These are phyloP conservation scores for Aspiorhynchus laticeps DNA, from an alignment of 2,113 vertebrate genomes.

Conservation along the genomic window DNA sequence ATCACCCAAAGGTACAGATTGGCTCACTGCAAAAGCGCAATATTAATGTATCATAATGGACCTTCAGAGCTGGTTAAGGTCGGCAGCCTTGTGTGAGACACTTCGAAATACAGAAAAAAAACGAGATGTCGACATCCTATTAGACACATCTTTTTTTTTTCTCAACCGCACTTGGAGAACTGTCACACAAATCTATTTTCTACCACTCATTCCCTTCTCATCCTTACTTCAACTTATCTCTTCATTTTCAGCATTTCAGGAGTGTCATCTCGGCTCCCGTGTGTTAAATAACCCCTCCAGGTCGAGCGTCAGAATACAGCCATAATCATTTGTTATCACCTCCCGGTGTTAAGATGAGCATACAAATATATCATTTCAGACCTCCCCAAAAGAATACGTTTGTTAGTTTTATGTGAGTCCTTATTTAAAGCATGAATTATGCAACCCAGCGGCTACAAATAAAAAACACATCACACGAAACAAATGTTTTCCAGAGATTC, in stretches of 20 bases:
- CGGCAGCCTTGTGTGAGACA: neutral
- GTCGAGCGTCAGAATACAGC: neutral
- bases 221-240: constrained; percentile 16
- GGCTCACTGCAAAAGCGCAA: neutral
- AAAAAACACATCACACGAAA: constrained; percentile 16
- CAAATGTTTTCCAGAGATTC: neutral
- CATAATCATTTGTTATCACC: constrained; percentile 5
- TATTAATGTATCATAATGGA: constrained; percentile 25
- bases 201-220: neutral
- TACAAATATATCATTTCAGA: constrained; percentile 10
- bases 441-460: constrained; percentile 1
- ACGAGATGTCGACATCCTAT: neutral
- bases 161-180: neutral
- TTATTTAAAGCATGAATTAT: constrained; percentile 2
- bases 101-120: neutral
- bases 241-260: constrained; percentile 35
- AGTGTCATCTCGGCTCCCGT: neutral
- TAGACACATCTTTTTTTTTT: neutral
- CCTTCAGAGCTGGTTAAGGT: constrained; percentile 14
- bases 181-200: constrained; percentile 34
- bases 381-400: neutral
- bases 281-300: constrained; percentile 30
- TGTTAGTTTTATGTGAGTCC: neutral
- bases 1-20: constrained; percentile 8
- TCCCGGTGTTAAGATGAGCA: neutral